Conservation (phyloP, 2,797 vertebrate genomes). For the Macropodus opercularis region DNA sequence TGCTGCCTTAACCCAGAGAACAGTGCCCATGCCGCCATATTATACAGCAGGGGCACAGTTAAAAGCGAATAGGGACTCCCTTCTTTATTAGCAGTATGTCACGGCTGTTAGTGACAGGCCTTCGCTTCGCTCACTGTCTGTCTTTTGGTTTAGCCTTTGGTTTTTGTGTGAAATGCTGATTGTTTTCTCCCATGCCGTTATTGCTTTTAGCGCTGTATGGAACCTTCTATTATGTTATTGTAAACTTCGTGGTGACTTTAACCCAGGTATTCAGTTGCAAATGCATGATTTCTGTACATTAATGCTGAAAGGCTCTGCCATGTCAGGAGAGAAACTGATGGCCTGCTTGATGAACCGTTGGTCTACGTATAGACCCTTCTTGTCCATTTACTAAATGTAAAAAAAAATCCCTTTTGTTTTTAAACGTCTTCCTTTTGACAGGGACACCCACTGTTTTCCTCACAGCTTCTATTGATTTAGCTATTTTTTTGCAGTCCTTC, state of each 20-base stretch:
- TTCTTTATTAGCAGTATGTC: slow-evolving; percentile 65
- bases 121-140: slow-evolving; percentile 10
- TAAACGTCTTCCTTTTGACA: slow-evolving; percentile 7
- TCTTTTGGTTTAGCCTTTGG: slow-evolving; percentile 20
- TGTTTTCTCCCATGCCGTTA: too few species aligned
- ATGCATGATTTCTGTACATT: too few species aligned
- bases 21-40: slow-evolving; percentile 36
- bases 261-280: too few species aligned
- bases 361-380: slow-evolving; percentile 1
- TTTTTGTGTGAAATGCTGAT: too few species aligned
- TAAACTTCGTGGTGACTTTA: too few species aligned
- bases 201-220: background rate
- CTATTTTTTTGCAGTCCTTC: slow-evolving; percentile 1
- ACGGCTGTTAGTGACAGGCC: slow-evolving; percentile 61
- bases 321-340: too few species aligned
- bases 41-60: slow-evolving; percentile 50
- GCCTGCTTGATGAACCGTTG: background rate
- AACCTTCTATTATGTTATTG: too few species aligned
- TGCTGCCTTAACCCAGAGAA: slow-evolving; percentile 12
- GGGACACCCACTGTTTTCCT: background rate
- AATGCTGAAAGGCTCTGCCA: too few species aligned
- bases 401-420: background rate
- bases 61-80: slow-evolving; percentile 69
- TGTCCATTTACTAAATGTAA: slow-evolving; percentile 11
- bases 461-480: slow-evolving; percentile 13